phyloP scores from a whole-genome alignment of 2,113 vertebrate genomes.

The Caloenas nicobarica region DNA sequence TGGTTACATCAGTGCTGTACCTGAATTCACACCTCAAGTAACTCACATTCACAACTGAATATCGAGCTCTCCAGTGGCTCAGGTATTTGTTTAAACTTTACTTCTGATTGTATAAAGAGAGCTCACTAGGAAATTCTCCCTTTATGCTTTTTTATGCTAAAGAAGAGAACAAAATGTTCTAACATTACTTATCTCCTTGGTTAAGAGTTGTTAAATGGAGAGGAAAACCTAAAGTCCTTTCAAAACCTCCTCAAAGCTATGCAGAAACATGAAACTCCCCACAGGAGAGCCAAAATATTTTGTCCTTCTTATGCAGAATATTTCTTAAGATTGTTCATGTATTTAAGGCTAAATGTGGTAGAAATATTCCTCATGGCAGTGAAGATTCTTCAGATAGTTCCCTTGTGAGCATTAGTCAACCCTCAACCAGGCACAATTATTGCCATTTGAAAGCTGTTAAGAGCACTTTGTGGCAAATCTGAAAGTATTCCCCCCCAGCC shows the following conservation, averaged over 20 bases:
- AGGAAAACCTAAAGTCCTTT: neutral
- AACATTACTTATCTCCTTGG: neutral
- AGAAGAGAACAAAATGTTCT: neutral
- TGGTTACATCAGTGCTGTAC: neutral
- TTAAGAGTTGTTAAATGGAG: neutral
- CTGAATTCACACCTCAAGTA: neutral
- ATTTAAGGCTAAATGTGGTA: no score
- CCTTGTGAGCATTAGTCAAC: no score
- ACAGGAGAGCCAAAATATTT: neutral
- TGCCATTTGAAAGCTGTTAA: no score
- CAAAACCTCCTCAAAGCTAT: neutral
- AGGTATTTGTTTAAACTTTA: neutral
- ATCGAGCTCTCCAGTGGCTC: neutral
- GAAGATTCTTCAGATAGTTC: no score
- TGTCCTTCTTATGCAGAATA: no score
- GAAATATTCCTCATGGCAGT: no score
- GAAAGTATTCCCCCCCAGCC: no score
- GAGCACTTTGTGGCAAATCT: no score
- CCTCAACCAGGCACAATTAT: no score
- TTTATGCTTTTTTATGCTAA: neutral
- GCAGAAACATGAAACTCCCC: neutral
- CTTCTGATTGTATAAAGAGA: neutral
- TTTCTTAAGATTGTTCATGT: no score
- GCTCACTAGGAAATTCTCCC: neutral
- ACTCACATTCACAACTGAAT: neutral